Conservation (phyloP, 2,797 vertebrate species). For the Lithobates pipiens region DNA sequence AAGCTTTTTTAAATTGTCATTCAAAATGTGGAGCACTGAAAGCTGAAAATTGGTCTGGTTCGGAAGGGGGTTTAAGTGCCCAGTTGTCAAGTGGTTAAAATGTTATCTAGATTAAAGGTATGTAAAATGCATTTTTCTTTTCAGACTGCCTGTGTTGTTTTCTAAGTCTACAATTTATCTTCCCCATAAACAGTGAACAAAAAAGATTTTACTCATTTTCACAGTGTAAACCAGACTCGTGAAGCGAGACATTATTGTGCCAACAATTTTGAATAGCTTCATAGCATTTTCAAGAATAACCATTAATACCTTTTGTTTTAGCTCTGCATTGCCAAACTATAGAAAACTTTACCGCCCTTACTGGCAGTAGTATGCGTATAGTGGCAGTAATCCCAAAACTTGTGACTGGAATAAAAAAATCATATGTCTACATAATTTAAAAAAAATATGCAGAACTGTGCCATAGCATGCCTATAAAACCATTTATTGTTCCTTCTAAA, state of each 20-base stretch:
- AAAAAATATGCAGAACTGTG: too few relatives aligned
- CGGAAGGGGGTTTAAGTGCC: too few relatives aligned
- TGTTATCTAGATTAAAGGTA: too few relatives aligned
- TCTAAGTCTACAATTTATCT: neutral
- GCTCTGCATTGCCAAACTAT: neutral
- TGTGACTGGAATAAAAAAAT: neutral
- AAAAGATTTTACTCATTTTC: neutral
- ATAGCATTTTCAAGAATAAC: neutral
- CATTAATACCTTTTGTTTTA: neutral
- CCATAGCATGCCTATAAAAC: too few relatives aligned
- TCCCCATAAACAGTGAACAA: neutral
- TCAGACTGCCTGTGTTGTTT: too few relatives aligned
- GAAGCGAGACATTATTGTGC: neutral
- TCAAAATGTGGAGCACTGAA: too few relatives aligned
- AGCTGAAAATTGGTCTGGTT: too few relatives aligned
- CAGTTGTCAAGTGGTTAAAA: too few relatives aligned
- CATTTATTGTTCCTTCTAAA: too few relatives aligned
- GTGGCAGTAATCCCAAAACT: neutral
- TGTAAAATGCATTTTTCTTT: too few relatives aligned
- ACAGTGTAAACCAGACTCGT: neutral
- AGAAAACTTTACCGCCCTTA: neutral
- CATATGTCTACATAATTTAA: too few relatives aligned
- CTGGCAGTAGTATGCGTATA: neutral
- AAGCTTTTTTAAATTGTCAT: too few relatives aligned
- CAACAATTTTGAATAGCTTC: conserved; percentile 5